Conservation (phyloP, 2,888 invertebrate species). For the Nineta flava region DNA sequence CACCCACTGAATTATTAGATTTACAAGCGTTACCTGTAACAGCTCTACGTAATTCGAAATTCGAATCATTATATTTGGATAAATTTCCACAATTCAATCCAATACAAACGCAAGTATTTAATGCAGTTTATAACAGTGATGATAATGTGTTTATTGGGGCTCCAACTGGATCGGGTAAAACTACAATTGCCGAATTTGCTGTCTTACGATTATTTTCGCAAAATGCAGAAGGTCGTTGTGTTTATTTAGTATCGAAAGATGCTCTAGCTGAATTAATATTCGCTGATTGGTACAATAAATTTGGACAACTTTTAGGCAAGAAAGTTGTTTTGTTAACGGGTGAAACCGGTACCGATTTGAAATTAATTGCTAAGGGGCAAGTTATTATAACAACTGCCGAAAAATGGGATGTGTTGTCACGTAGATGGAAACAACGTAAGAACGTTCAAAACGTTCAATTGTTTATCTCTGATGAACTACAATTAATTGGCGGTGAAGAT, state of each 20-base stretch:
- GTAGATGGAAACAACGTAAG: conserved; percentile 97
- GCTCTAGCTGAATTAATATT: conserved; percentile 80
- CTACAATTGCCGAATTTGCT: conserved; percentile 91
- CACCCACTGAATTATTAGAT: conserved; percentile 93
- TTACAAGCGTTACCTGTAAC: conserved; percentile 91
- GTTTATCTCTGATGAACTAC: conserved; percentile 93
- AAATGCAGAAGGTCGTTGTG: conserved; percentile 65
- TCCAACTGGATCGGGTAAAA: conserved; percentile 83
- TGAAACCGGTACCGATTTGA: conserved; percentile 94
- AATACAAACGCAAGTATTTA: conserved; percentile 98
- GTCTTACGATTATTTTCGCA: conserved; percentile 71
- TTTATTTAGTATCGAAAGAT: conserved; percentile 87
- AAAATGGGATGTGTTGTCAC: conserved; percentile 96
- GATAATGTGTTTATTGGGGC: conserved; percentile 96
- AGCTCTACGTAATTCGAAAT: conserved; percentile 74
- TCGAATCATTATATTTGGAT: conserved; percentile 71
- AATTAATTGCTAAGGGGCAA: conserved; percentile 80
- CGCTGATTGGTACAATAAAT: conserved; percentile 83
- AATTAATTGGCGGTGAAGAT: conserved; percentile 76
- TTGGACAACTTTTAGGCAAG: conserved; percentile 61
- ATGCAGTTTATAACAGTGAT: conserved; percentile 94
- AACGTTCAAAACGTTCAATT: conserved; percentile 94
- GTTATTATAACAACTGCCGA: conserved; percentile 95
- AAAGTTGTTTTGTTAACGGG: conserved; percentile 88
- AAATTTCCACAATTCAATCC: conserved; percentile 92